Evolutionary conservation across 2,113 vertebrate species (phyloP).

Genomic region (Erinaceus europaeus): DNA sequence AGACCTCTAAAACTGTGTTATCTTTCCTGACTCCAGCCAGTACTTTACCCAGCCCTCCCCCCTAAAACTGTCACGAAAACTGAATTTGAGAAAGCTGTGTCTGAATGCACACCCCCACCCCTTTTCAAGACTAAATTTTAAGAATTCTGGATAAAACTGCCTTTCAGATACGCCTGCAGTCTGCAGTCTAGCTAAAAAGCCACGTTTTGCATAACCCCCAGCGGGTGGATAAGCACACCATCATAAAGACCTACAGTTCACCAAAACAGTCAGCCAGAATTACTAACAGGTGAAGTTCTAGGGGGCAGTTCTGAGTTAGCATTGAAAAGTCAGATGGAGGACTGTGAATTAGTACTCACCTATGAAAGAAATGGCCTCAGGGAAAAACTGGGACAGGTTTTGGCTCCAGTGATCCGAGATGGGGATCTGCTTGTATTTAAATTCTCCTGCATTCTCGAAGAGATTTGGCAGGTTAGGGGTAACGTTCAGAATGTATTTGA

Average conservation of each 20-base stretch:
- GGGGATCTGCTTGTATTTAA: conserved; percentile 99
- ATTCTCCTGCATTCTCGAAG: conserved; percentile 97
- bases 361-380: conserved; percentile 98
- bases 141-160: not conserved
- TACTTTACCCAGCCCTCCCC: not conserved
- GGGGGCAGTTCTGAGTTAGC: not conserved
- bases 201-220: not conserved
- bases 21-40: conserved; percentile 30
- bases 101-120: not conserved
- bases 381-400: conserved; percentile 98
- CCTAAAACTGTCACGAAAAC: not conserved
- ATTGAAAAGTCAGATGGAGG: not conserved
- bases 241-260: not conserved
- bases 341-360: conserved; percentile 84
- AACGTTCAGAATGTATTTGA: conserved; percentile 99
- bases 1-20: conserved; percentile 16
- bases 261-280: not conserved
- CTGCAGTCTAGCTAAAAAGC: not conserved
- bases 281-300: conserved; percentile 10
- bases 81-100: not conserved
- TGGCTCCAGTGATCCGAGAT: conserved; percentile 99
- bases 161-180: not conserved
- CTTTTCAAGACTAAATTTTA: not conserved
- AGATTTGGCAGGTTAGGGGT: conserved; percentile 98
- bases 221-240: too few relatives aligned